These are phyloP conservation scores for Drosophila mayri DNA, from an alignment of 1,140 invertebrate species.

Conservation along the genomic window DNA sequence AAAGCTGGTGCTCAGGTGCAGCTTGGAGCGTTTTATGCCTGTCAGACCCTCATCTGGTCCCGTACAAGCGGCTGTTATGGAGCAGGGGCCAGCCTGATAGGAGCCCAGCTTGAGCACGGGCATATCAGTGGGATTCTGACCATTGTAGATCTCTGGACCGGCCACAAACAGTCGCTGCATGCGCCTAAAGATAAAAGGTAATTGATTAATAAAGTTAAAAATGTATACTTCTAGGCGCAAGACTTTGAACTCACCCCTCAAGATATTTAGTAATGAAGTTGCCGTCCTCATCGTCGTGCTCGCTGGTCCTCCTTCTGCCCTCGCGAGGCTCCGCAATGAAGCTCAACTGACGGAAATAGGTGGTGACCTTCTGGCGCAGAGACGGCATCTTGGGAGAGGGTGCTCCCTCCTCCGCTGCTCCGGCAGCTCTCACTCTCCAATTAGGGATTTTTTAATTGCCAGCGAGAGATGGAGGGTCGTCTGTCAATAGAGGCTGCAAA, in stretches of 20 bases:
- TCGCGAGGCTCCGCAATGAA: slow-evolving; percentile 88
- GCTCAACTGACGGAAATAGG: slow-evolving; percentile 90
- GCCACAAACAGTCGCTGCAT: slow-evolving; percentile 73
- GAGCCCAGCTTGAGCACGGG: slow-evolving; percentile 86
- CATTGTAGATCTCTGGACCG: slow-evolving; percentile 88
- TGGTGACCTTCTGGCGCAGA: slow-evolving; percentile 90
- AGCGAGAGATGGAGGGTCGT: slow-evolving; percentile 21
- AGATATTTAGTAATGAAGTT: slow-evolving; percentile 91
- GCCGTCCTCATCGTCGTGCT: slow-evolving; percentile 86
- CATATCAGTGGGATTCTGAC: slow-evolving; percentile 88
- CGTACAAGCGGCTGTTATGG: slow-evolving; percentile 89
- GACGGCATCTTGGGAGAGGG: slow-evolving; percentile 87
- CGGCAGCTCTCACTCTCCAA: slow-evolving; percentile 30
- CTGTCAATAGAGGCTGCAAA: slow-evolving; percentile 15
- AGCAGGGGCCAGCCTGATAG: slow-evolving; percentile 86
- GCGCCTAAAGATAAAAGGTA: slow-evolving; percentile 42
- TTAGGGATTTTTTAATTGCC: slow-evolving; percentile 61
- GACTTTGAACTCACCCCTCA: slow-evolving; percentile 87
- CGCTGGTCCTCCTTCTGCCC: slow-evolving; percentile 67
- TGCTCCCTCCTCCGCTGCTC: slow-evolving; percentile 15
- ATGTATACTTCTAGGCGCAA: neutral
- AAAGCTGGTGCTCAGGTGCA: slow-evolving; percentile 87
- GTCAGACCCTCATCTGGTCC: slow-evolving; percentile 92
- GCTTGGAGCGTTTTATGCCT: slow-evolving; percentile 89
- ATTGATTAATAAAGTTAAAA: neutral